Evolutionary conservation across 1,140 invertebrate species (phyloP).

Genomic region (Nasonia vitripennis): DNA sequence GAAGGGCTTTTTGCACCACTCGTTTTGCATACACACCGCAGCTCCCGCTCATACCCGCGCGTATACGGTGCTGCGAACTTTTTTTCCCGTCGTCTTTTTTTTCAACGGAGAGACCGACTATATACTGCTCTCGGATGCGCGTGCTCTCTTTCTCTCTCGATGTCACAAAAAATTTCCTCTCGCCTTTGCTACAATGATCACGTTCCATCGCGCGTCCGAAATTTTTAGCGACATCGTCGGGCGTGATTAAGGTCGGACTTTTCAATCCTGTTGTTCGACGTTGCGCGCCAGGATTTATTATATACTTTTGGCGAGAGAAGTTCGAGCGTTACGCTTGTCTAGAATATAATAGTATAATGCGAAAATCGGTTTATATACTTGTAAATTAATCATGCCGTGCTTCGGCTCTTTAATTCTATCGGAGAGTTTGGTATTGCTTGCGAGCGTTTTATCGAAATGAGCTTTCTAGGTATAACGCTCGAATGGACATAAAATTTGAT

Average conservation of each 20-base stretch:
- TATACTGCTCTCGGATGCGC: not conserved
- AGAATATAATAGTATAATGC: not conserved
- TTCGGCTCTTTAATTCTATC: not conserved
- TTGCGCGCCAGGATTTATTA: too few species aligned
- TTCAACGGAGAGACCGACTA: not conserved
- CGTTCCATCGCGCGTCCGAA: not conserved
- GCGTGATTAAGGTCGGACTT: too few species aligned
- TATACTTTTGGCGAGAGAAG: too few species aligned
- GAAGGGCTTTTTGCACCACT: conserved; percentile 33
- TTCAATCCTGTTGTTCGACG: too few species aligned
- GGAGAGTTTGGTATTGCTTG: not conserved
- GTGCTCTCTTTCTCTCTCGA: not conserved
- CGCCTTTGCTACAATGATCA: not conserved
- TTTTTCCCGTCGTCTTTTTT: not conserved
- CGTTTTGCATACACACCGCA: conserved; percentile 19
- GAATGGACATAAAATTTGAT: conserved; percentile 30
- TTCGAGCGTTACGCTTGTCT: not conserved
- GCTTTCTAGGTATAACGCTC: not conserved
- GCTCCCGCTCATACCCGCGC: not conserved
- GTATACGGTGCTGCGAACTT: not conserved
- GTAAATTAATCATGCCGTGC: not conserved
- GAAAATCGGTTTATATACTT: not conserved
- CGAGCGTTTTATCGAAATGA: not conserved
- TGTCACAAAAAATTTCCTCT: not conserved
- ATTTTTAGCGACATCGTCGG: not conserved